Percentiles rank a stretch among this genome's conserved stretches.
phyloP scores from a whole-genome alignment of 2,888 invertebrate genomes.

The Drosophila basisetae region DNA sequence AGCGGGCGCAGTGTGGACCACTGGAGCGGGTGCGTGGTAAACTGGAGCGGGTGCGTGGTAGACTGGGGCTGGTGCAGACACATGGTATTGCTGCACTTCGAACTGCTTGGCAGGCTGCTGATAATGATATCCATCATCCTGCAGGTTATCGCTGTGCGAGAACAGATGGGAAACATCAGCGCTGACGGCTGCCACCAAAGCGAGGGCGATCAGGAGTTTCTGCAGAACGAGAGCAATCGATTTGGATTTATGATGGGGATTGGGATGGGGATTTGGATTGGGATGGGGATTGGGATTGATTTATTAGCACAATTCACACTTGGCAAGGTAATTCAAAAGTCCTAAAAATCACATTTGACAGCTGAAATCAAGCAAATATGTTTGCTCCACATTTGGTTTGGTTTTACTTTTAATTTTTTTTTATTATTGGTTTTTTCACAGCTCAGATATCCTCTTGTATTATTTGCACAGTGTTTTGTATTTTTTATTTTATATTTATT shows the following conservation, averaged over 20 bases:
- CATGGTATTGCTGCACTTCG: slow-evolving; percentile 57
- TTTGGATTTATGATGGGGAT: neutral
- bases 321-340: neutral
- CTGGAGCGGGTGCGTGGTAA: slow-evolving; percentile 8
- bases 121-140: slow-evolving; percentile 82
- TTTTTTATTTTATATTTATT: neutral
- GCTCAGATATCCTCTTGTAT: slow-evolving; percentile 56
- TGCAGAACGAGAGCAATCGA: slow-evolving; percentile 50
- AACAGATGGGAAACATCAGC: slow-evolving; percentile 83
- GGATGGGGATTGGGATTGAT: neutral
- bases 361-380: slow-evolving; percentile 1
- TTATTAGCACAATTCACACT: neutral
- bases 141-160: slow-evolving; percentile 77
- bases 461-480: slow-evolving; percentile 8
- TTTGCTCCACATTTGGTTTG: slow-evolving; percentile 16
- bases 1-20: slow-evolving; percentile 15
- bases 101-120: slow-evolving; percentile 56
- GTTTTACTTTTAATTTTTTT: neutral
- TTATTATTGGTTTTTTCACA: slow-evolving; percentile 11
- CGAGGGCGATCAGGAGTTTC: slow-evolving; percentile 80
- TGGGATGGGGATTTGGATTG: neutral
- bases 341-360: slow-evolving; percentile 1
- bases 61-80: slow-evolving; percentile 26
- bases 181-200: slow-evolving; percentile 79
- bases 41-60: slow-evolving; percentile 21